Evolutionary conservation across 2,888 invertebrate genomes (phyloP).

Genomic region (Trimorus sp.): DNA sequence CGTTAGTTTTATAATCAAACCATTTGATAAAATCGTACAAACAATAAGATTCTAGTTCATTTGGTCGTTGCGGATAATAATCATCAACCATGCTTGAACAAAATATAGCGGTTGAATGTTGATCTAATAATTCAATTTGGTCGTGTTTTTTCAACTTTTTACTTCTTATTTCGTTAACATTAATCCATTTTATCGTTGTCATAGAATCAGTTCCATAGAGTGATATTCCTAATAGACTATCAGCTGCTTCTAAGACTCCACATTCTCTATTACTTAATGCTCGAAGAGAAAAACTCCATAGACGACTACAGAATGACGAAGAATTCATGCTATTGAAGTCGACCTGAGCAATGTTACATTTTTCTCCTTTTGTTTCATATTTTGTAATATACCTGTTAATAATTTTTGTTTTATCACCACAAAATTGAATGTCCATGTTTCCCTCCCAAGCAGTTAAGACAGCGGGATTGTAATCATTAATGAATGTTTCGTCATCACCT

Average conservation of each 20-base stretch:
- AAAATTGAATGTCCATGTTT: neutral
- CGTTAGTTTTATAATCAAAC: neutral
- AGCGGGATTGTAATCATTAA: conserved; percentile 23
- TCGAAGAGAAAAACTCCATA: neutral
- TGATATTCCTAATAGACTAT: conserved; percentile 72
- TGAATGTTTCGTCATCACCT: conserved; percentile 50
- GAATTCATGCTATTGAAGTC: conserved; percentile 7
- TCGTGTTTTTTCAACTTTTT: conserved; percentile 1
- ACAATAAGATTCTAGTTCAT: too few relatives aligned
- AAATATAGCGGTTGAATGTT: conserved; percentile 70
- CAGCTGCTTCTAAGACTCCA: conserved; percentile 67
- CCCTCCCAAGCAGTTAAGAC: neutral
- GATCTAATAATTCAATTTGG: conserved; percentile 44
- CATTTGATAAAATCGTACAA: conserved; percentile 62
- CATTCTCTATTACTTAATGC: conserved; percentile 17
- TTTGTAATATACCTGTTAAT: neutral
- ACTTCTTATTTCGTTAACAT: conserved; percentile 63
- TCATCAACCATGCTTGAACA: conserved; percentile 60
- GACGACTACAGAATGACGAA: neutral
- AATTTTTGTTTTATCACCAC: neutral
- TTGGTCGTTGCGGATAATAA: too few relatives aligned
- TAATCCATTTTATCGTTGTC: conserved; percentile 75
- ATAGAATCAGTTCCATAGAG: conserved; percentile 73
- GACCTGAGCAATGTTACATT: conserved; percentile 67
- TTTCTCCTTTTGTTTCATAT: conserved; percentile 73